Conservation (phyloP, 2,113 vertebrate genomes). For the Chitala chitala region DNA sequence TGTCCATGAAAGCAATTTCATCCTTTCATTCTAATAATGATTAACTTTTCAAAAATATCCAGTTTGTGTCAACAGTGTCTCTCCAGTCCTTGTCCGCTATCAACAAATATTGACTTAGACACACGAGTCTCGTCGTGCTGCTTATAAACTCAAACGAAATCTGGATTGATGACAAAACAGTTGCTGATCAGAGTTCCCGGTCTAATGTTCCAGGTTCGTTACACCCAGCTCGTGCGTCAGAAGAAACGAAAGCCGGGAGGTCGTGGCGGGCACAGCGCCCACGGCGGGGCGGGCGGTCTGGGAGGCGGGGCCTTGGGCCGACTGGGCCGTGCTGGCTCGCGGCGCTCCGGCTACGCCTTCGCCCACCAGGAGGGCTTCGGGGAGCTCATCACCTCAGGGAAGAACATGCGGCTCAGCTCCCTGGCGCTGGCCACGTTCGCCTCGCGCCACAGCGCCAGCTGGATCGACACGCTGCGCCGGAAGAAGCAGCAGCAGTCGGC, state of each 20-base stretch:
- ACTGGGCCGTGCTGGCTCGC: conserved; percentile 60
- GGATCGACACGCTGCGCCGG: conserved; percentile 84
- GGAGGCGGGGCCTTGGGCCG: conserved; percentile 61
- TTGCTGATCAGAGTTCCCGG: neutral
- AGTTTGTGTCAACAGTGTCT: neutral
- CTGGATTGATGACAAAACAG: neutral
- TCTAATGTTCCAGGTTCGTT: conserved; percentile 70
- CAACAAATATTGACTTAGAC: conserved; percentile 49
- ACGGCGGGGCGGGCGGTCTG: conserved; percentile 48
- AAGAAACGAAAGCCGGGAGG: conserved; percentile 77
- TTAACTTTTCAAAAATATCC: conserved; percentile 1
- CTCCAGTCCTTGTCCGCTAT: neutral
- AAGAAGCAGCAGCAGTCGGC: conserved; percentile 62
- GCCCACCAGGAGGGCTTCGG: conserved; percentile 92
- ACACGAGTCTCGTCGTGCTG: neutral
- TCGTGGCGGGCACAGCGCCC: conserved; percentile 53
- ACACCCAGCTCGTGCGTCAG: conserved; percentile 77
- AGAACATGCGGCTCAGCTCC: conserved; percentile 89
- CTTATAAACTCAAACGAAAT: neutral
- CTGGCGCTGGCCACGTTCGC: conserved; percentile 72
- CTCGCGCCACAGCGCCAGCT: conserved; percentile 72
- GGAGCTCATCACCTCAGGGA: conserved; percentile 89
- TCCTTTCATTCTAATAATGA: conserved; percentile 2
- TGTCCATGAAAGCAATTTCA: neutral
- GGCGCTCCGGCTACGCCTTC: conserved; percentile 86